Percentiles rank a stretch among this genome's conserved stretches.
Evolutionary conservation across 1,140 invertebrate genomes (phyloP).

Genomic region (Drosophila repleta): DNA sequence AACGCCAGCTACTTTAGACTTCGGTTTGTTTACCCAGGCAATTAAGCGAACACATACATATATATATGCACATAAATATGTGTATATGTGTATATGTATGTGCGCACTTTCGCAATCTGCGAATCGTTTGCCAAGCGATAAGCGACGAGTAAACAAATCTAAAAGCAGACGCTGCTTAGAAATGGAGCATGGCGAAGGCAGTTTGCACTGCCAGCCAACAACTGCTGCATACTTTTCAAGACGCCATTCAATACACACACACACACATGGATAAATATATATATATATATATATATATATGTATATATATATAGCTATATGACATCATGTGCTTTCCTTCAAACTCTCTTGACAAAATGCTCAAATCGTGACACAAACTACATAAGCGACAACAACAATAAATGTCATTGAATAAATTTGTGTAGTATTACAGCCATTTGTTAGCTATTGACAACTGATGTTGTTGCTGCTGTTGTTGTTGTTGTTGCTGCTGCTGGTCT

Average conservation of each 20-base stretch:
- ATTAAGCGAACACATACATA: background rate
- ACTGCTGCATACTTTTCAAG: conserved; percentile 49
- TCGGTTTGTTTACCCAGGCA: conserved; percentile 22
- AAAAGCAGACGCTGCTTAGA: conserved; percentile 8
- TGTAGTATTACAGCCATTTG: conserved; percentile 60
- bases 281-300: background rate
- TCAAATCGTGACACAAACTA: conserved; percentile 49
- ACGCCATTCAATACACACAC: conserved; percentile 8
- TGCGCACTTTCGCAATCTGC: conserved; percentile 6
- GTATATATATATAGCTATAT: conserved; percentile 10
- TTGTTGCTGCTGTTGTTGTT: conserved; percentile 22
- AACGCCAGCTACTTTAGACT: background rate
- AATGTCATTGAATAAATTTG: conserved; percentile 68
- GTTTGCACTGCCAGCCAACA: conserved; percentile 31
- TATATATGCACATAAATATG: background rate
- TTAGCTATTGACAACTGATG: conserved; percentile 56
- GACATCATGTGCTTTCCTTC: conserved; percentile 52
- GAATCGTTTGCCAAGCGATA: conserved; percentile 27
- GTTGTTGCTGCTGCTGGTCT: conserved; percentile 40
- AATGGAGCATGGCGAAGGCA: conserved; percentile 19
- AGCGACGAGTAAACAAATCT: conserved; percentile 21
- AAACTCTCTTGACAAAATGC: conserved; percentile 43
- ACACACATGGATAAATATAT: background rate
- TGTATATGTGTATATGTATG: background rate
- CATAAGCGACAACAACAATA: conserved; percentile 55